Evolutionary conservation across 2,888 invertebrate genomes (phyloP), one percentile per base, ranked within the genome.

Genomic region (Seladonia tumulorum): DNA sequence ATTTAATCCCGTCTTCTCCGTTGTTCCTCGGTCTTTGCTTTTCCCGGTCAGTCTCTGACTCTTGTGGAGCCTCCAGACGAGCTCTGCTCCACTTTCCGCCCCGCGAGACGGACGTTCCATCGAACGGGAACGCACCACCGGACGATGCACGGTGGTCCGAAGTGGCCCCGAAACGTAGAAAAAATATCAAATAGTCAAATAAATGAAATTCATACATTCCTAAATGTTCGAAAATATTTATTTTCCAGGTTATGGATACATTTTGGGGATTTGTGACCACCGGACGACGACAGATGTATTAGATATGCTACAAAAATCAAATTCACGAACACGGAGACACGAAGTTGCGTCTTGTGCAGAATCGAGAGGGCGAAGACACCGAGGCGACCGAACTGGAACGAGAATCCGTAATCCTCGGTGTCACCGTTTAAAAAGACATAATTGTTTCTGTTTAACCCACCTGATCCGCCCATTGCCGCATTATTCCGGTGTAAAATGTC

Each of bases 41-140:
- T 73, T 47, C 80, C 25, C 29, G 66, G 66, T 35, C 66, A 35
- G 35, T 66, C 66, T 60, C 60, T 5, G 53, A 14, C 75, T 74
- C 74, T 53, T 57, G 47, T 39, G 45, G 45, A 68, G 53, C 45
- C 53, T 57, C 71, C 45, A 75, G 47, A 73, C 76, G 77, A 45
- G 82, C 47, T 60, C 66, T 83, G 88, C 86, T 88, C 90, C 53
- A 90, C 88, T 88, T 90, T 90, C 83, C 73, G 85, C 76, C 70
- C 83, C 82, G 81, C 76, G 84, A 85, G 82, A 81, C 76, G 87
- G 3, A n/a, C 81, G 80, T 82, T 70, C 66, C 81, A 70, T 80
- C 35, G 74, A 66, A 63, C 60, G 70, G 63, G 77, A 76, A 72
- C 72, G 77, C 81, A 70, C 68, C 82, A 53, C 76, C 73, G 79